These are phyloP conservation scores for Hemiscyllium ocellatum DNA, from an alignment of 2,113 vertebrate genomes.

Conservation along the genomic window DNA sequence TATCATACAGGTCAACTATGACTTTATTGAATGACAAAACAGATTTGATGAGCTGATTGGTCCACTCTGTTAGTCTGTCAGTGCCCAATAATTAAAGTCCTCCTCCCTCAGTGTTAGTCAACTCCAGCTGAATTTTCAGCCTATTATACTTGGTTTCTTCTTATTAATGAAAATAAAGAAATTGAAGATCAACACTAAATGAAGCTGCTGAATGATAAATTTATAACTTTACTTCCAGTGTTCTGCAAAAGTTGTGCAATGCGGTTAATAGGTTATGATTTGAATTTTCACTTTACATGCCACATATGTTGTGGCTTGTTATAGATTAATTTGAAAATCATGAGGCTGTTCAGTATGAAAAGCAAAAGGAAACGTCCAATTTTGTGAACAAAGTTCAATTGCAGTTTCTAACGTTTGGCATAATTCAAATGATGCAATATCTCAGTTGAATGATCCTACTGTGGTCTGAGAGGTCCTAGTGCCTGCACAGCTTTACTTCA, in stretches of 20 bases:
- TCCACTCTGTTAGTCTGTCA: not conserved
- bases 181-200: not conserved
- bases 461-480: not conserved
- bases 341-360: not conserved
- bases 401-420: not conserved
- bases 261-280: not conserved
- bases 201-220: not conserved
- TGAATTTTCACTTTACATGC: not conserved
- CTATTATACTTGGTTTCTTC: not conserved
- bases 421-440: constrained; percentile 7
- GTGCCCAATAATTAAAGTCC: not conserved
- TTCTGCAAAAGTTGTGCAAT: not conserved
- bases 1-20: not conserved
- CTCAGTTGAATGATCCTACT: not conserved
- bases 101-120: not conserved
- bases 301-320: not conserved
- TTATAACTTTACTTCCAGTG: not conserved
- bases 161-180: not conserved
- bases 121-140: not conserved
- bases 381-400: not conserved
- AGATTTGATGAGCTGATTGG: not conserved
- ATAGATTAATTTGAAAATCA: not conserved
- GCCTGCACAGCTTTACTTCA: not conserved
- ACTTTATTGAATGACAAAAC: not conserved
- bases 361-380: not conserved